Percentiles rank a stretch among this genome's conserved stretches.
Evolutionary conservation across 2,797 vertebrate species (phyloP).

Genomic region (Lagocephalus sceleratus): DNA sequence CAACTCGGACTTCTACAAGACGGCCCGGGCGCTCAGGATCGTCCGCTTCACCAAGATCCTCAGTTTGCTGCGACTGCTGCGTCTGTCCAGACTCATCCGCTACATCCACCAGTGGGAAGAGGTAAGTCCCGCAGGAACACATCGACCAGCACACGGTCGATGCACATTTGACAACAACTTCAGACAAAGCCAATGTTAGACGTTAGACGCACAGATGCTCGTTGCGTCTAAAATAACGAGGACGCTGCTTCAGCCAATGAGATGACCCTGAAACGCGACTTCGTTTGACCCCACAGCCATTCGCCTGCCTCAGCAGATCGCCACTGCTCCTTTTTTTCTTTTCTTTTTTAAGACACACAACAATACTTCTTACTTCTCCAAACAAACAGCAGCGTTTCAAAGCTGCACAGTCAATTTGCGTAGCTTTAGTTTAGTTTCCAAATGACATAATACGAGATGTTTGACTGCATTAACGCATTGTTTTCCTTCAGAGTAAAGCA

Average conservation of each 20-base stretch:
- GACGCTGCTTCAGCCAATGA: too few relatives aligned
- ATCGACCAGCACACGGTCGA: background rate
- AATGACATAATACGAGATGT: conserved; percentile 26
- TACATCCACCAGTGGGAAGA: conserved; percentile 99
- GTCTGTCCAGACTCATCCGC: conserved; percentile 94
- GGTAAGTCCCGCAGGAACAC: conserved; percentile 68
- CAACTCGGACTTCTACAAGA: conserved; percentile 98
- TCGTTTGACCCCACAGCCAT: too few relatives aligned
- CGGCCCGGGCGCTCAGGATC: conserved; percentile 92
- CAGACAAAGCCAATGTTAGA: background rate
- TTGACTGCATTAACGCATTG: conserved; percentile 38
- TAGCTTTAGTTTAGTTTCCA: background rate
- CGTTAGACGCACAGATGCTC: too few relatives aligned
- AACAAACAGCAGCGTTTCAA: conserved; percentile 1
- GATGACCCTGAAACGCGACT: too few relatives aligned
- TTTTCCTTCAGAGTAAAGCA: conserved; percentile 33
- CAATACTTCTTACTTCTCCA: background rate
- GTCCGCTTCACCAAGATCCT: conserved; percentile 99
- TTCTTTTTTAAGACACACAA: conserved; percentile 3
- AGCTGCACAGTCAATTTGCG: conserved; percentile 14
- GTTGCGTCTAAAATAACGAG: too few relatives aligned
- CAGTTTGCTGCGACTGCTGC: conserved; percentile 90
- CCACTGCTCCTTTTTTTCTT: too few relatives aligned
- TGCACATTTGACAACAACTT: background rate
- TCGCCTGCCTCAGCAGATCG: conserved; percentile 7